Conservation (phyloP, 2,797 vertebrate genomes). For the Dromococcyx pavoninus region DNA sequence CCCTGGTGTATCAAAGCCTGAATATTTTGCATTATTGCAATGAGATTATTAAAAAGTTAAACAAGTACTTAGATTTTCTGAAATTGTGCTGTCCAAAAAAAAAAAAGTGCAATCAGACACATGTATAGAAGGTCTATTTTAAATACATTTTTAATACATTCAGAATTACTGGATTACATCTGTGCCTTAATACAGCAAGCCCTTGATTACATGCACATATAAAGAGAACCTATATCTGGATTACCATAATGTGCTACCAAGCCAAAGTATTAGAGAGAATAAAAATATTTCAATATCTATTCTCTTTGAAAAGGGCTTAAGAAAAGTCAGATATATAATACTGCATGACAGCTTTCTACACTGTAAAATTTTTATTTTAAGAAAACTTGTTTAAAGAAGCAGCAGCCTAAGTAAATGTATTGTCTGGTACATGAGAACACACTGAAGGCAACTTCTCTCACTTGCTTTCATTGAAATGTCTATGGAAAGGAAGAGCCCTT, state of each 20-base stretch:
- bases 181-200: background rate
- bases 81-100: background rate
- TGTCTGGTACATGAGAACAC: slow-evolving; percentile 27
- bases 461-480: slow-evolving; percentile 51
- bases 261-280: background rate
- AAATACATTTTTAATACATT: background rate
- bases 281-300: background rate
- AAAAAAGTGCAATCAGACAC: background rate
- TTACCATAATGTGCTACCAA: background rate
- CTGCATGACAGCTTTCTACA: slow-evolving; percentile 7
- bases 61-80: background rate
- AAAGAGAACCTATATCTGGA: slow-evolving; percentile 1
- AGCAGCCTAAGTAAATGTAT: slow-evolving; percentile 18
- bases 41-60: background rate
- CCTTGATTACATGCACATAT: background rate
- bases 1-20: background rate
- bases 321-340: background rate
- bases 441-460: slow-evolving; percentile 33
- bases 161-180: background rate
- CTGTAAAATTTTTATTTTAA: slow-evolving; percentile 39
- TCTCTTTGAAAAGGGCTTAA: background rate
- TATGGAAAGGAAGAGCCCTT: background rate
- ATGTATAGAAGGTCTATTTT: background rate
- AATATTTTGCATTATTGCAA: background rate
- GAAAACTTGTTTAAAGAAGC: slow-evolving; percentile 42